A percentile compares a stretch with the other conserved stretches of the same genome.
phyloP scores from a whole-genome alignment of 2,888 invertebrate species.

The Melipona bicolor region DNA sequence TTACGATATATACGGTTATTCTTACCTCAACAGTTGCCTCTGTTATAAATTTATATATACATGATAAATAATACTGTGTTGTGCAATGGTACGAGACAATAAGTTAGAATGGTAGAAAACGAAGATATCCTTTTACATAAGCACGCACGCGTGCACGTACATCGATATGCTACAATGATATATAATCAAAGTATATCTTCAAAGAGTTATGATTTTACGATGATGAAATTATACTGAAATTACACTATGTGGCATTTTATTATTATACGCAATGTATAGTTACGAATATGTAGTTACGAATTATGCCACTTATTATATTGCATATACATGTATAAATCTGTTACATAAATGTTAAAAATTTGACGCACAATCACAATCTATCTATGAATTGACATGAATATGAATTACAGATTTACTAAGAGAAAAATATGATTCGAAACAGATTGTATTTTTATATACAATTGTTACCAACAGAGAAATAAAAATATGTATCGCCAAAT shows the following conservation, averaged over 20 bases:
- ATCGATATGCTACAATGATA: conserved; percentile 62
- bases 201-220: conserved; percentile 55
- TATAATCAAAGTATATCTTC: conserved; percentile 62
- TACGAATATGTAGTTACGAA: conserved; percentile 41
- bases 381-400: conserved; percentile 47
- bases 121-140: conserved; percentile 49
- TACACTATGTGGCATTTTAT: conserved; percentile 60
- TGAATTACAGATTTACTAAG: conserved; percentile 58
- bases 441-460: conserved; percentile 82
- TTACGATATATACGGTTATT: conserved; percentile 56
- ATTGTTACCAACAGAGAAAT: conserved; percentile 77
- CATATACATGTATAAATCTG: conserved; percentile 50
- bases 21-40: conserved; percentile 66
- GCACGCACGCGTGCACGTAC: conserved; percentile 37
- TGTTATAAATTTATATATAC: conserved; percentile 65
- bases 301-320: conserved; percentile 58
- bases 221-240: conserved; percentile 41
- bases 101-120: conserved; percentile 57
- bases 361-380: conserved; percentile 75
- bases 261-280: conserved; percentile 49
- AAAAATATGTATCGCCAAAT: conserved; percentile 77
- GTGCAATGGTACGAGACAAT: conserved; percentile 70
- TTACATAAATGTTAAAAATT: conserved; percentile 67
- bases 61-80: conserved; percentile 55
- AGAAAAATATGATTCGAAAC: conserved; percentile 47